These are phyloP conservation scores for Poliocrania exsul DNA, from an alignment of 2,797 vertebrate species.

Conservation along the genomic window DNA sequence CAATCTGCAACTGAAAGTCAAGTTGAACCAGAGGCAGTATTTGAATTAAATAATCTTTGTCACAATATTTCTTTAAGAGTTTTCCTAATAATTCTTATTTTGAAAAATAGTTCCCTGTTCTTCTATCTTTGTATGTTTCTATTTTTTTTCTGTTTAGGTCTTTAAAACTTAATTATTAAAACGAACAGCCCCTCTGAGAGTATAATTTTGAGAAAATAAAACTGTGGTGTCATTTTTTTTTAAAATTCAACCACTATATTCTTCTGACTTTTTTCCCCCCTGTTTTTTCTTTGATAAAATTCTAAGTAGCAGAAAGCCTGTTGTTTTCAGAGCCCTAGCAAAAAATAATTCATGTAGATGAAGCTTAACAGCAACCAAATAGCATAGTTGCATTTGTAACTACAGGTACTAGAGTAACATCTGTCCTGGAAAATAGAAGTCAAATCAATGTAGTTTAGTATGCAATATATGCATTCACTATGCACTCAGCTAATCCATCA, in stretches of 20 bases:
- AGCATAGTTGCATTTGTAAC: not conserved
- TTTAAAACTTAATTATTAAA: not conserved
- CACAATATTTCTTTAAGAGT: not conserved
- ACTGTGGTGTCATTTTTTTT: not conserved
- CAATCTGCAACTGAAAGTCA: constrained; percentile 2
- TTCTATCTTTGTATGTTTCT: not conserved
- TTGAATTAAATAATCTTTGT: not conserved
- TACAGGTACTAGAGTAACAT: not conserved
- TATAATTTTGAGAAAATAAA: not conserved
- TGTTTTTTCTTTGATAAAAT: not conserved
- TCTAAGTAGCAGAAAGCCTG: not conserved
- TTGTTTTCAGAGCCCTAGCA: not conserved
- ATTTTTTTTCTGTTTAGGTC: not conserved
- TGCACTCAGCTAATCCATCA: not conserved
- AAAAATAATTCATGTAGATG: not conserved
- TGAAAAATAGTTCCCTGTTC: not conserved
- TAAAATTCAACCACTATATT: rapidly evolving
- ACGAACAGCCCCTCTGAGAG: not conserved
- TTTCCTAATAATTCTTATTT: not conserved
- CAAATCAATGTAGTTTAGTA: not conserved
- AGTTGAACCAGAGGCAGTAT: not conserved
- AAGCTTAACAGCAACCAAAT: not conserved
- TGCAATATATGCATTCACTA: not conserved
- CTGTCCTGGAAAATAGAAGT: not conserved
- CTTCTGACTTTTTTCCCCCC: not conserved